phyloP scores from a whole-genome alignment of 2,888 invertebrate genomes.

The Pristionchus exspectatus region DNA sequence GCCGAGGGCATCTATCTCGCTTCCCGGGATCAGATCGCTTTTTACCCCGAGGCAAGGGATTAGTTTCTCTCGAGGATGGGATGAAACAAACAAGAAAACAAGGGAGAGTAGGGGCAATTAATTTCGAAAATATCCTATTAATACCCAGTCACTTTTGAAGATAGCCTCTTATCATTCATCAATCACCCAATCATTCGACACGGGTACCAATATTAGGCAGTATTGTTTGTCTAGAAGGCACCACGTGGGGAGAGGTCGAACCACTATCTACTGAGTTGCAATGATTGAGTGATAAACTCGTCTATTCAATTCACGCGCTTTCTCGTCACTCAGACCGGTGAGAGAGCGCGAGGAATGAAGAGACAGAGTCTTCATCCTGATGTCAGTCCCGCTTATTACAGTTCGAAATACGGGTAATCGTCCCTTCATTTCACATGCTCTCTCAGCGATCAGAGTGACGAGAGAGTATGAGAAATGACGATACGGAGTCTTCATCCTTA shows the following conservation, averaged over 20 bases:
- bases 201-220: not conserved
- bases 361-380: too few relatives aligned
- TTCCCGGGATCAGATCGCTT: not conserved
- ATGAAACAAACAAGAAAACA: not conserved
- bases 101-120: not conserved
- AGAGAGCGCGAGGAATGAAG: too few relatives aligned
- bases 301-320: too few relatives aligned
- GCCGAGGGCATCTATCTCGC: not conserved
- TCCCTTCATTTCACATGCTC: too few relatives aligned
- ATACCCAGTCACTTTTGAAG: not conserved
- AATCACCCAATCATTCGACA: not conserved
- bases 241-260: not conserved
- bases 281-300: too few relatives aligned
- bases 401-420: too few relatives aligned
- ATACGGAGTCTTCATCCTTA: too few relatives aligned
- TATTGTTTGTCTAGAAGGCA: not conserved
- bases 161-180: too few relatives aligned
- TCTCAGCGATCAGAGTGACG: too few relatives aligned
- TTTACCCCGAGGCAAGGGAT: not conserved
- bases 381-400: too few relatives aligned
- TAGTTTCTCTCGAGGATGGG: not conserved
- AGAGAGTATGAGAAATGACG: too few relatives aligned
- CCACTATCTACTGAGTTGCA: not conserved
- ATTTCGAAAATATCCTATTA: not conserved
- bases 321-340: too few relatives aligned